Percentiles rank a stretch among this genome's conserved stretches.
Conservation (phyloP, 2,888 invertebrate species). For the Macaria notata region DNA sequence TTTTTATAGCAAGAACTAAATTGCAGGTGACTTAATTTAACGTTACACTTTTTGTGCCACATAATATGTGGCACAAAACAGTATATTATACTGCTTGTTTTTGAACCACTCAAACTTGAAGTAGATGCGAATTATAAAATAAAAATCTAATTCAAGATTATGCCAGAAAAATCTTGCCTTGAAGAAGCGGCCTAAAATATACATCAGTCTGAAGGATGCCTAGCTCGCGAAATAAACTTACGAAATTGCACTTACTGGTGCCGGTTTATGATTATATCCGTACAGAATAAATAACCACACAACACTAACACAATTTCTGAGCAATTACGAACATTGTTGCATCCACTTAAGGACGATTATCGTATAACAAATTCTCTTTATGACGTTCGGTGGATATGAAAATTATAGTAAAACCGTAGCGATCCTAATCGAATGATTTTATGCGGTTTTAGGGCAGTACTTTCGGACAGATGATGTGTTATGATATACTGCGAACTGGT, state of each 20-base stretch:
- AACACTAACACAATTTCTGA: constrained; percentile 30
- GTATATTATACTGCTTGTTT: too few species aligned
- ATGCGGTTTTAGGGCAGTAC: constrained; percentile 47
- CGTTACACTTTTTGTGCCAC: too few species aligned
- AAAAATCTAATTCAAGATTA: too few species aligned
- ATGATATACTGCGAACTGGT: constrained; percentile 47
- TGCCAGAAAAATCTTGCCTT: too few species aligned
- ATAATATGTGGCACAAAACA: too few species aligned
- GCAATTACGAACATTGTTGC: constrained; percentile 31
- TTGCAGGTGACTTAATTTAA: too few species aligned
- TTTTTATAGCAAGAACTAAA: too few species aligned
- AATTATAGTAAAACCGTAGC: constrained; percentile 42
- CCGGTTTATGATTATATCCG: constrained; percentile 45
- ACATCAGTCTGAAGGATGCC: neutral
- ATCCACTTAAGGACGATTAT: constrained; percentile 25
- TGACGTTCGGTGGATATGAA: constrained; percentile 29
- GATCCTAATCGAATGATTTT: constrained; percentile 49
- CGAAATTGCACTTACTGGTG: constrained; percentile 46
- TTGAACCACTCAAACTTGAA: too few species aligned
- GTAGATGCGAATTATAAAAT: too few species aligned
- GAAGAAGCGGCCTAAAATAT: too few species aligned
- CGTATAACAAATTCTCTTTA: constrained; percentile 24
- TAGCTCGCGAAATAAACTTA: constrained; percentile 45
- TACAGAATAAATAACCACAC: constrained; percentile 40
- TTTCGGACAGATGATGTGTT: constrained; percentile 45